These are phyloP conservation scores for Anomalospiza imberbis DNA, from an alignment of 2,797 vertebrate genomes.

Conservation along the genomic window DNA sequence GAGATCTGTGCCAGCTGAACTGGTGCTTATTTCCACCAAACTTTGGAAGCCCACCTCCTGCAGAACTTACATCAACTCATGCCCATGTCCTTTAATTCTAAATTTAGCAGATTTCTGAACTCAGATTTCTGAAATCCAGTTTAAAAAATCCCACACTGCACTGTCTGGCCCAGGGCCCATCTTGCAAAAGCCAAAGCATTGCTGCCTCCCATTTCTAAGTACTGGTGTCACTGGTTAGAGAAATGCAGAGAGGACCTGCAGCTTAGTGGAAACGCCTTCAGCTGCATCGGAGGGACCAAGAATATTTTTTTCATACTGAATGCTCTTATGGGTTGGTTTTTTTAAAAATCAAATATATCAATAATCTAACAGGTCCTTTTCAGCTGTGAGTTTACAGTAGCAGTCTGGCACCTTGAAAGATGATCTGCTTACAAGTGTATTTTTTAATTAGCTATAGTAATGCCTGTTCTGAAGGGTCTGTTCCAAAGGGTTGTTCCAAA, in stretches of 20 bases:
- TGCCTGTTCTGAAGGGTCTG: neutral
- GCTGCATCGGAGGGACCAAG: neutral
- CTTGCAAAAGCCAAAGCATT: neutral
- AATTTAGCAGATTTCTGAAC: neutral
- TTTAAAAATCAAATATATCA: neutral
- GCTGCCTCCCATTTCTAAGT: neutral
- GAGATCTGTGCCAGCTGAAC: neutral
- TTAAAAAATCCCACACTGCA: too few relatives aligned
- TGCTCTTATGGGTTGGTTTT: neutral
- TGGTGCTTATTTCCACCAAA: neutral
- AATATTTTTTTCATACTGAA: neutral
- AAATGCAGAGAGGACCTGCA: neutral
- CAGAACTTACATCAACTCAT: neutral
- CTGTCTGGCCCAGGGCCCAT: rapidly evolving
- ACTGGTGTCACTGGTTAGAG: neutral
- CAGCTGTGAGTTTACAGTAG: neutral
- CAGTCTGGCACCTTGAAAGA: neutral
- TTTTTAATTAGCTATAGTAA: neutral
- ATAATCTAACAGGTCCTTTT: neutral
- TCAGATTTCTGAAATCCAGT: neutral
- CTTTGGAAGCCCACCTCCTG: neutral
- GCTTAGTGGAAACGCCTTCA: neutral
- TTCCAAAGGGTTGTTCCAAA: neutral
- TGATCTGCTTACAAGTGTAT: neutral
- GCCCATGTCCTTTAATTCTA: neutral